Conservation (phyloP, 2,113 vertebrate genomes). For the Ranitomeya imitator region DNA sequence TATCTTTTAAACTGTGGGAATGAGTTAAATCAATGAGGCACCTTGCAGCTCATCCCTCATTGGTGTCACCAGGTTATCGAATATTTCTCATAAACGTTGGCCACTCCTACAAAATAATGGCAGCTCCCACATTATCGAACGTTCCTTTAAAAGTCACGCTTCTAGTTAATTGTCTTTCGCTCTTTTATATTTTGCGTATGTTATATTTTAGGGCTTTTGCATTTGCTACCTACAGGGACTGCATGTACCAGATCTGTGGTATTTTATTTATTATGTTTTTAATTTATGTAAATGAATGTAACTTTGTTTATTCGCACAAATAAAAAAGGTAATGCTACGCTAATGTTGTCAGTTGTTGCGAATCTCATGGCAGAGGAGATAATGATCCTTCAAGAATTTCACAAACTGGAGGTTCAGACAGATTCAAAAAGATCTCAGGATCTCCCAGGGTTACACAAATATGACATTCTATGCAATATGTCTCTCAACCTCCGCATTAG, state of each 20-base stretch:
- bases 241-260: slow-evolving; percentile 7
- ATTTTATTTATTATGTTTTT: slow-evolving; percentile 33
- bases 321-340: not conserved
- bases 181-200: not conserved
- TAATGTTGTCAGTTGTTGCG: too few relatives aligned
- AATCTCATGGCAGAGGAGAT: too few relatives aligned
- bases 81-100: not conserved
- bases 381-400: too few relatives aligned
- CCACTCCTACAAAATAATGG: not conserved
- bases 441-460: too few relatives aligned
- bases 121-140: not conserved
- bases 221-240: not conserved
- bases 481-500: too few relatives aligned
- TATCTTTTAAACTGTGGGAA: not conserved
- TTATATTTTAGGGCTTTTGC: not conserved
- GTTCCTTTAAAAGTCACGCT: not conserved
- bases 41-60: not conserved
- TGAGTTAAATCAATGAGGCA: not conserved
- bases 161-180: not conserved
- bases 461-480: too few relatives aligned
- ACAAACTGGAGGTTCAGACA: too few relatives aligned
- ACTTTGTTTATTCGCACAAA: slow-evolving; percentile 2
- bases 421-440: too few relatives aligned
- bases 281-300: slow-evolving; percentile 33
- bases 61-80: not conserved